Evolutionary conservation across 2,888 invertebrate species (phyloP).

Genomic region (Drosophila yooni): DNA sequence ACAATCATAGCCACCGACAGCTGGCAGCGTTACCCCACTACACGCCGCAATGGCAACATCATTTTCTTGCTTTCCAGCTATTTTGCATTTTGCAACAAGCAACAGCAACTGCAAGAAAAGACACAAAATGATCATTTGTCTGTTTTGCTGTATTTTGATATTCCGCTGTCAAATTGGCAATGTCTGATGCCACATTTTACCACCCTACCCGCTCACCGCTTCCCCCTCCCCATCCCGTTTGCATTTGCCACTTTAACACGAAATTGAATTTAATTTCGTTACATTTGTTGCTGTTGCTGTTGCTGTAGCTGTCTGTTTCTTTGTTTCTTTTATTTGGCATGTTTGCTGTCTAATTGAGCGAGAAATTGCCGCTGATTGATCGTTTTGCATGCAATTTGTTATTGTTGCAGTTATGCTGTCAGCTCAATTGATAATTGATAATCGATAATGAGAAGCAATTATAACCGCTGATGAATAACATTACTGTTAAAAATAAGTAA

Average conservation of each 20-base stretch:
- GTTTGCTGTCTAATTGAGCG: conserved; percentile 84
- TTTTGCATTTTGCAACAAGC: conserved; percentile 64
- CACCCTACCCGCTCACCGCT: neutral
- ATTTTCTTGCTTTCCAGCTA: conserved; percentile 76
- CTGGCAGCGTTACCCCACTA: conserved; percentile 4
- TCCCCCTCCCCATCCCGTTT: conserved; percentile 1
- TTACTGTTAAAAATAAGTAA: neutral
- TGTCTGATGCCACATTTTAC: conserved; percentile 31
- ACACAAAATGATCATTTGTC: conserved; percentile 65
- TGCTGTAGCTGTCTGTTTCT: conserved; percentile 21
- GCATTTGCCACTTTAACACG: conserved; percentile 76
- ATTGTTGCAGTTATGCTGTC: conserved; percentile 37
- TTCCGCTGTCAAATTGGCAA: conserved; percentile 76
- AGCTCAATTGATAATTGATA: conserved; percentile 20
- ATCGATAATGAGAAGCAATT: conserved; percentile 18
- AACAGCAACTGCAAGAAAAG: conserved; percentile 11
- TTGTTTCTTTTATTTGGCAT: conserved; percentile 62
- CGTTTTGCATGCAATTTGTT: conserved; percentile 80
- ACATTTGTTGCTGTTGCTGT: conserved; percentile 36
- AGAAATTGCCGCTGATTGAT: conserved; percentile 84
- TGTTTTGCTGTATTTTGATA: conserved; percentile 60
- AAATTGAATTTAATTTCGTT: conserved; percentile 76
- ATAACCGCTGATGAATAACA: neutral
- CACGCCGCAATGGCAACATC: conserved; percentile 38
- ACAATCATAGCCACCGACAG: conserved; percentile 67